Evolutionary conservation across 2,888 invertebrate species (phyloP).

Genomic region (Ormia ochracea): DNA sequence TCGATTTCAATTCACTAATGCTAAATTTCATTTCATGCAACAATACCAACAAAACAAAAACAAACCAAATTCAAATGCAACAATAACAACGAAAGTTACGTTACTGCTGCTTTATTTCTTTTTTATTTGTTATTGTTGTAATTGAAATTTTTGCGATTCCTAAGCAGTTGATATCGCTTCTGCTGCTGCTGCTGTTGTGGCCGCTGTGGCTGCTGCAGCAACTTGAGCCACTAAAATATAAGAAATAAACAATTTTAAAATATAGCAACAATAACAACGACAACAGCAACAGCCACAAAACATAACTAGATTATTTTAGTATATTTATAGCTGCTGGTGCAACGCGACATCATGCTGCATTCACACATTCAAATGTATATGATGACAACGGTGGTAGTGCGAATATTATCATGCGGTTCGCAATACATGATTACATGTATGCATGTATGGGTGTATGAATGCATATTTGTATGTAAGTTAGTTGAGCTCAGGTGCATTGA

Average conservation of each 20-base stretch:
- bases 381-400: constrained; percentile 22
- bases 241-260: constrained; percentile 7
- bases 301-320: constrained; percentile 49
- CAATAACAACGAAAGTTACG: constrained; percentile 10
- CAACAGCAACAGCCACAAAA: constrained; percentile 14
- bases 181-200: no score
- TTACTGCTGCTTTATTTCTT: constrained; percentile 26
- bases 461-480: constrained; percentile 29
- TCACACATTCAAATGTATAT: background rate
- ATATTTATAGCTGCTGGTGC: constrained; percentile 35
- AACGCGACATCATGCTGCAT: constrained; percentile 22
- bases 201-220: constrained; percentile 31
- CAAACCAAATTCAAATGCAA: constrained; percentile 13
- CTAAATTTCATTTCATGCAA: constrained; percentile 40
- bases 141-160: constrained; percentile 5
- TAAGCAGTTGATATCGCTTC: constrained; percentile 17
- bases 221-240: constrained; percentile 5
- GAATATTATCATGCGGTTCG: constrained; percentile 3
- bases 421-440: background rate
- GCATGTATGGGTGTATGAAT: constrained; percentile 2
- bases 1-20: constrained; percentile 58
- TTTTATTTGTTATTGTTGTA: constrained; percentile 34
- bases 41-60: constrained; percentile 22
- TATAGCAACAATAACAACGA: constrained; percentile 22
- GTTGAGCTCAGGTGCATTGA: constrained; percentile 72